Evolutionary conservation across 2,113 vertebrate genomes (phyloP).

Genomic region (Cyanocitta stelleri): DNA sequence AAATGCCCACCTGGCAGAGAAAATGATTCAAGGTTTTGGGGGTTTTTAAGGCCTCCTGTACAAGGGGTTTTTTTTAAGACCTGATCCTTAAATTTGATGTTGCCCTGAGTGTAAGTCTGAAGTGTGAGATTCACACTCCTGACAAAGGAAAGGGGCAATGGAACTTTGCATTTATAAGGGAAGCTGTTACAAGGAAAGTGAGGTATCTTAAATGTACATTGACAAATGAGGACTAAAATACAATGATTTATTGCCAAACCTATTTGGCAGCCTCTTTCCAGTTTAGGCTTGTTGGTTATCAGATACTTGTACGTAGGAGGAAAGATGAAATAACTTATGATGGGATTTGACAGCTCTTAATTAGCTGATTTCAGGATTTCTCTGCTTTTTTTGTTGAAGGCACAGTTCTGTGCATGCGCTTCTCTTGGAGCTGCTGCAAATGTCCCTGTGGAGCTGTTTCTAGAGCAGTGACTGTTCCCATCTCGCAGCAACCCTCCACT

Average conservation of each 20-base stretch:
- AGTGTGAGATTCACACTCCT: background rate
- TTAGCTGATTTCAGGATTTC: background rate
- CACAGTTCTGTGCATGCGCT: background rate
- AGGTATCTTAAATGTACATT: background rate
- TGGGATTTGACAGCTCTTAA: background rate
- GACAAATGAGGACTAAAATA: background rate
- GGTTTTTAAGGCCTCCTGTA: background rate
- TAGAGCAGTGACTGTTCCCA: background rate
- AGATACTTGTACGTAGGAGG: background rate
- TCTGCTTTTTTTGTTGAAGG: background rate
- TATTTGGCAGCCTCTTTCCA: background rate
- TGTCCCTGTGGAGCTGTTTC: background rate
- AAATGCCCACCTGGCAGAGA: background rate
- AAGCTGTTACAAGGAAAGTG: background rate
- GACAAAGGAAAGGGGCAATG: background rate
- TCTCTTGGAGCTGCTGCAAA: background rate
- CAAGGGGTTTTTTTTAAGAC: background rate
- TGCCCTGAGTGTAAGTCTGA: background rate
- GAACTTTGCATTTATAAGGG: background rate
- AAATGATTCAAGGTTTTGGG: background rate
- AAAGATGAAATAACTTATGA: background rate
- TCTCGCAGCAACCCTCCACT: rapidly evolving
- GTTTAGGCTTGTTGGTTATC: background rate
- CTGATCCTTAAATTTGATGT: background rate
- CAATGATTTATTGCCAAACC: background rate